Conservation (phyloP, 2,113 vertebrate species). For the Narcine bancroftii region DNA sequence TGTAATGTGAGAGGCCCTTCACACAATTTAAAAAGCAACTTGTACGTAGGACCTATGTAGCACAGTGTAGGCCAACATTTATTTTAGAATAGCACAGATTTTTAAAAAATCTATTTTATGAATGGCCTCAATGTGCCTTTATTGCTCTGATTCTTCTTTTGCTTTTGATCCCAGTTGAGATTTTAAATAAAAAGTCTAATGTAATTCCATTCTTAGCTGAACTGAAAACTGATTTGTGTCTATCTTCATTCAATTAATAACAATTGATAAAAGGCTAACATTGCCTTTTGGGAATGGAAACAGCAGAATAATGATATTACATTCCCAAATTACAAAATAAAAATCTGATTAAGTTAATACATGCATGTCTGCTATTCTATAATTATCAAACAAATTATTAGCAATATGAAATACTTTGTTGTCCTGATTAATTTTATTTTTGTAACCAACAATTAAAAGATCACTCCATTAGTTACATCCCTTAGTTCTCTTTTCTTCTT, state of each 20-base stretch:
- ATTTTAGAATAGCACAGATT: not conserved
- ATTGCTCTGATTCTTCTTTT: not conserved
- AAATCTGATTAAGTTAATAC: not conserved
- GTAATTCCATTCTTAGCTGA: not conserved
- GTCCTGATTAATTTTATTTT: not conserved
- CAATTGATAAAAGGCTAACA: not conserved
- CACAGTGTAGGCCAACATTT: not conserved
- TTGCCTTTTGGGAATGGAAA: not conserved
- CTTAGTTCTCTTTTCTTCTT: too few species aligned
- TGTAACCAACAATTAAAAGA: not conserved
- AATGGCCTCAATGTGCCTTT: not conserved
- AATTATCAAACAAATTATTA: not conserved
- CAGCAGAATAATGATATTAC: not conserved
- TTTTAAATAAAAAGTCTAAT: not conserved
- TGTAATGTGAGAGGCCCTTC: not conserved
- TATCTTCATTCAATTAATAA: not conserved
- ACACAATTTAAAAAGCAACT: not conserved
- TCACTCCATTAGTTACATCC: not conserved
- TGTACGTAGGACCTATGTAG: not conserved
- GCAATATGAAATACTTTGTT: not conserved
- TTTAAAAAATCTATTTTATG: not conserved
- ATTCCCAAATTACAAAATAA: not conserved
- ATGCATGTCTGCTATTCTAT: too few species aligned
- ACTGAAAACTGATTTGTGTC: not conserved
- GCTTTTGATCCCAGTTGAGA: constrained; percentile 1